Conservation (phyloP, 2,797 vertebrate genomes). For the Gastrophryne carolinensis region DNA sequence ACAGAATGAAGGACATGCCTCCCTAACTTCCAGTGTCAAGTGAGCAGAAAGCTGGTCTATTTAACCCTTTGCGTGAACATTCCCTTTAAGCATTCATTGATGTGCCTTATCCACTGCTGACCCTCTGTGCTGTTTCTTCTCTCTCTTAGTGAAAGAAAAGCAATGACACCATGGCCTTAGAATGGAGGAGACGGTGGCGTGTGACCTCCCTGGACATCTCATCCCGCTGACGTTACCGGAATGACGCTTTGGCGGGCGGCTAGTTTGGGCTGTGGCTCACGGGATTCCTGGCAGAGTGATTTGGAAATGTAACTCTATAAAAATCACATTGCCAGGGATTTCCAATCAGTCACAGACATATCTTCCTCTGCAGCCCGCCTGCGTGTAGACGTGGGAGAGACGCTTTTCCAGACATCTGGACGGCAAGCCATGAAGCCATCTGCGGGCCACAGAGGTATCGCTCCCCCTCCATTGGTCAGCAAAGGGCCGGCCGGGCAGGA, state of each 20-base stretch:
- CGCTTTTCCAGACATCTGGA: constrained; percentile 29
- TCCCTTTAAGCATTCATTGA: no score
- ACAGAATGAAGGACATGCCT: no score
- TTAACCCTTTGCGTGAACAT: no score
- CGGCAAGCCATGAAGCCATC: neutral
- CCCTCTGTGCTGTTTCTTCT: no score
- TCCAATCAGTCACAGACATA: constrained; percentile 84
- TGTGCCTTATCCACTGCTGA: no score
- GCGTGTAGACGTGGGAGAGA: neutral
- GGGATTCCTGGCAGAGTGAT: constrained; percentile 98
- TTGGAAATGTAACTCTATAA: constrained; percentile 75
- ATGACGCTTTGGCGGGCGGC: neutral
- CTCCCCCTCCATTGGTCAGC: no score
- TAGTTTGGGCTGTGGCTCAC: constrained; percentile 68
- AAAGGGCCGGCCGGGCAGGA: constrained; percentile 77
- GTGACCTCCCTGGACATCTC: neutral
- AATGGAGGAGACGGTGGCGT: neutral
- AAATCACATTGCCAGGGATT: constrained; percentile 99
- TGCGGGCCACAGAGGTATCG: no score
- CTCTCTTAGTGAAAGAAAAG: no score
- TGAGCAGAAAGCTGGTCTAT: no score
- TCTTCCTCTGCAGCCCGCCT: neutral
- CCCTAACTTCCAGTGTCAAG: no score
- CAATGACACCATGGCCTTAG: no score
- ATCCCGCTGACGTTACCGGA: neutral